A percentile compares a stretch with the other conserved stretches of the same genome.
Evolutionary conservation across 37 sponge, comb jelly and placozoan species (phyloP).

Genomic region (Beroe forskalii): DNA sequence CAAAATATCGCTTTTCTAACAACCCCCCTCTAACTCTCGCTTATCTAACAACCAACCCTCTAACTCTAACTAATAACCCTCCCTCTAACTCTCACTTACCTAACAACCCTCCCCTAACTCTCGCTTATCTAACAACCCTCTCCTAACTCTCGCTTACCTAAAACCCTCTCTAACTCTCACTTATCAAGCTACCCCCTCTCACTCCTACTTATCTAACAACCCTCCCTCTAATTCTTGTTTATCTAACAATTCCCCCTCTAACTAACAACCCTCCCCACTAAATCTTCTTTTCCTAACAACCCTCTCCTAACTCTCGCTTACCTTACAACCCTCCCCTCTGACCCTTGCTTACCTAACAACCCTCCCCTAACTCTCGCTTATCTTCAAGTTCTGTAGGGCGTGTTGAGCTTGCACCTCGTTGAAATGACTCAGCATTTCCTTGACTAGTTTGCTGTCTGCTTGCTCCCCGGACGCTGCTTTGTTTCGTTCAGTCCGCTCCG

Average conservation of each 20-base stretch:
- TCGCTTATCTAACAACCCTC: too few species aligned
- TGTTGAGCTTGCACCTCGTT: slow-evolving; percentile 16
- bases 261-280: too few species aligned
- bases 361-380: background rate
- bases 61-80: too few species aligned
- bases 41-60: background rate
- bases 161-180: background rate
- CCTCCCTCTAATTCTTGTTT: background rate
- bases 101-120: too few species aligned
- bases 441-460: background rate
- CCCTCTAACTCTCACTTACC: background rate
- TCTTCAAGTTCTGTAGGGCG: slow-evolving; percentile 1
- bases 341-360: background rate
- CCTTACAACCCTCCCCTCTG: background rate
- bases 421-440: slow-evolving; percentile 44
- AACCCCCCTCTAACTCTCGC: background rate
- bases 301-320: background rate
- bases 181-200: background rate
- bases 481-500: background rate
- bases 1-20: background rate
- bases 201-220: too few species aligned
- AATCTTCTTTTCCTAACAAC: too few species aligned
- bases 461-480: background rate
- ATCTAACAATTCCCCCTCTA: too few species aligned
- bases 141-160: background rate